Evolutionary conservation across 2,113 vertebrate species (phyloP), one percentile per base, ranked within the genome.

Genomic region (Tenebrosternarchus preto): DNA sequence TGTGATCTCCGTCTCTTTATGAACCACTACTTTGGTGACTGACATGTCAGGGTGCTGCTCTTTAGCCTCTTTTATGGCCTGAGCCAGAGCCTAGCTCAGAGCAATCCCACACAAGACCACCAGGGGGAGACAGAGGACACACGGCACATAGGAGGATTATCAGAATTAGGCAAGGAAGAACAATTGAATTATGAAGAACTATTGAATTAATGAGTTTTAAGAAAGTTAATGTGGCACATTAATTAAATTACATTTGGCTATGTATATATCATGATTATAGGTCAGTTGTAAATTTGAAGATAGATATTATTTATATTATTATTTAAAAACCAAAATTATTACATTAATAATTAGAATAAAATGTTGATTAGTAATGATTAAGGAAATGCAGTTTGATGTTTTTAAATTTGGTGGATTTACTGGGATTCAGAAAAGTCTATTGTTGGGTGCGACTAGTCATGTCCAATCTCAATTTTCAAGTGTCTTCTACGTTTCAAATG

Each of bases 11-110:
- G 96, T 98, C 92, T 99, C 97, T 97, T 98, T 99, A 95, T 99
- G 98, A 90, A 99, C 97, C 95, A 99, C 98, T 96, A 99, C 98
- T 95, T 98, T 99, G 96, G 97, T 99, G 94, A 99, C 97, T 93
- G 97, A 98, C 98, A 99, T 99, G 95, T 99, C 97, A 93, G 98
- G 98, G 93, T 99, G 97, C 95, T 99, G 97, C 93, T 98, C 97
- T 97, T 98, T 99, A 93, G 96, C 97, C 92, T 99, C 98, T 96
- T 98, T 98, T 95, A 99, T 98, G 94, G 98, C 98, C 95, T 99
- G 96, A 96, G 97, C 98, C 94, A 99, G 95, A 89, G 97, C 98
- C 97, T 99, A 94, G 92, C 92, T 91, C 92, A 94, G 80, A 89
- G 88, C 86, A 88, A 83, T 79, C 71, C 86, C 89, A 83, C 77